These are phyloP conservation scores for Oreochromis grahami DNA, from an alignment of 2,797 vertebrate species.

Conservation along the genomic window DNA sequence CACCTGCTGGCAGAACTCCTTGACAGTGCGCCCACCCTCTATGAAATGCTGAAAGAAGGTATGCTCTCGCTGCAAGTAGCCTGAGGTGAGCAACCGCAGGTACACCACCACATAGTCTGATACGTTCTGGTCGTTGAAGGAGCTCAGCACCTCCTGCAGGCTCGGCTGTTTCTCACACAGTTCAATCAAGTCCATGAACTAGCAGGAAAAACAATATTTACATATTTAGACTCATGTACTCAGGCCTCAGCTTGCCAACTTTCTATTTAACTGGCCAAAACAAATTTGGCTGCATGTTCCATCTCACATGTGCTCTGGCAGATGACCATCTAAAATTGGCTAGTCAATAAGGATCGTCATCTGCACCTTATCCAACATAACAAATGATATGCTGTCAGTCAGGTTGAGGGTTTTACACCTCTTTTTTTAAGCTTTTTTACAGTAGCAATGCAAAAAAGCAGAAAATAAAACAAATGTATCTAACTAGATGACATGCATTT, in stretches of 20 bases:
- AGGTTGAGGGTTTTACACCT: fast-evolving
- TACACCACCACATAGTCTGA: slow-evolving; percentile 95
- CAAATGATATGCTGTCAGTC: neutral
- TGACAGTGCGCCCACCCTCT: slow-evolving; percentile 91
- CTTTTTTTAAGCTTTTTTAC: neutral
- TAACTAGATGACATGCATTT: neutral
- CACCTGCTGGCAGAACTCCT: slow-evolving; percentile 97
- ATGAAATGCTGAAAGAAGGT: slow-evolving; percentile 91
- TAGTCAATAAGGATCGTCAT: neutral
- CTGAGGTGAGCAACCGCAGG: slow-evolving; percentile 91
- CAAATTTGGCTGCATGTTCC: neutral
- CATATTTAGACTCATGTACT: neutral
- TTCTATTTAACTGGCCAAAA: neutral
- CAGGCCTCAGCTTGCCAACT: neutral
- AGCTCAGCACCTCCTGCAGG: slow-evolving; percentile 82
- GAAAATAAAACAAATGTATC: neutral
- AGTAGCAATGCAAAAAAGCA: neutral
- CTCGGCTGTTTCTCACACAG: slow-evolving; percentile 88
- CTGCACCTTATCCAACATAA: neutral
- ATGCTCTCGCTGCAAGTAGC: slow-evolving; percentile 89
- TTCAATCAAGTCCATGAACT: slow-evolving; percentile 97
- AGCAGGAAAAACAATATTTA: neutral
- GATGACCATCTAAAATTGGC: neutral
- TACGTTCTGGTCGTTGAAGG: slow-evolving; percentile 93
- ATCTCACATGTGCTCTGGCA: neutral